Base-by-base conservation (phyloP, 1,140 invertebrate species). In the Solen grandis region DNA sequence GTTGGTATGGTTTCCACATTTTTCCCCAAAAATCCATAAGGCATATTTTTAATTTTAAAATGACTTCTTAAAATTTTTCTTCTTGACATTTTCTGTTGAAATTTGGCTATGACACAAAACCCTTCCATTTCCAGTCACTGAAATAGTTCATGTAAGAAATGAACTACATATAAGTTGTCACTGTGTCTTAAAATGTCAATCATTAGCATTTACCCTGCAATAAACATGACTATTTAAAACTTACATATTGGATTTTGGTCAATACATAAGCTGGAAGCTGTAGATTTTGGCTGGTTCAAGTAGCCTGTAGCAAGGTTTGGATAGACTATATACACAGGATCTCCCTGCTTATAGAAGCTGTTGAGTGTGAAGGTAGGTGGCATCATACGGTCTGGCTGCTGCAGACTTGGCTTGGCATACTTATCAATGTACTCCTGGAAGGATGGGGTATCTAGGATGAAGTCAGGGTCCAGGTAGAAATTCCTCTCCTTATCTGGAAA, bases 401-500 rank as follows among this genome's bases (percentile, higher is more conserved):
- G 69, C 35, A 70, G 69, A 35, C 54, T 50, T 50, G 81, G 63
- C 14, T 36, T 72, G n/a, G 68, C 69, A 59, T 86, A 86, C 27
- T 41, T 70, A 16, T 73, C 25, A 4, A 46, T n/a, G 31, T 82
- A 84, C 16, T 63, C 41, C n/a, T 80, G 62, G 46, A 86, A 84
- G 14, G 69, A 50, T 50, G 66, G 70, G 29, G 55, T 65, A 41
- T 57, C 70, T 8, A 50, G 70, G 22, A 86, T 73, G 14, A 82
- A 59, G 41, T 84, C 68, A 4, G 85, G 83, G 41, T 79, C 72
- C 16, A 78, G 60, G 46, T 81, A 84, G 59, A 62, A 86, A 59
- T 84, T 86, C 41, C 83, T 63, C 54, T 82, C 72, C 38, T 59
- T 57, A 66, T 83, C 85, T 86, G 60, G 8, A 80, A 82, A 29